Conservation (phyloP, 2,113 vertebrate genomes). For the Microcebus griseorufus region DNA sequence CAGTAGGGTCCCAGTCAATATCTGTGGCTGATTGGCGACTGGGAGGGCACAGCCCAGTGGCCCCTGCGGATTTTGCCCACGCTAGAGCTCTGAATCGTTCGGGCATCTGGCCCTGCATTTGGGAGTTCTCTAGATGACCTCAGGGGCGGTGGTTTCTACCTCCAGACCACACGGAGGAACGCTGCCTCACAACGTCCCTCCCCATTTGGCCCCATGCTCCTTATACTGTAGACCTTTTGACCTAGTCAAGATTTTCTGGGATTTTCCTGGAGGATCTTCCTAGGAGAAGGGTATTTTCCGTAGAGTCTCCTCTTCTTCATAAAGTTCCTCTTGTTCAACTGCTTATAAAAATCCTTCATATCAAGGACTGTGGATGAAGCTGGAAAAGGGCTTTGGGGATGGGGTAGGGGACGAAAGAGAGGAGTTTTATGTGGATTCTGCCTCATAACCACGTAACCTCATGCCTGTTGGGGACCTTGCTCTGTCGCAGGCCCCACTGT, state of each 20-base stretch:
- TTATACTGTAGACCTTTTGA: not conserved
- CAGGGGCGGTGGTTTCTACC: not conserved
- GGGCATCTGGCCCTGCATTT: not conserved
- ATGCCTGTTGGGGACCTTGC: not conserved
- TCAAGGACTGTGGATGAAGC: not conserved
- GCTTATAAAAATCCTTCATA: conserved; percentile 15
- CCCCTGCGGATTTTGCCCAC: not conserved
- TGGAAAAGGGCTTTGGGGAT: not conserved
- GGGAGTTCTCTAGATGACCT: not conserved
- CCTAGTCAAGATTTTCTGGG: conserved; percentile 60
- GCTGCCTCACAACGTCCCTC: not conserved
- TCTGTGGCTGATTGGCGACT: not conserved
- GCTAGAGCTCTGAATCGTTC: not conserved
- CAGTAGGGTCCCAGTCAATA: not conserved
- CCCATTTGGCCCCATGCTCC: not conserved
- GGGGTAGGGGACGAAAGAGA: not conserved
- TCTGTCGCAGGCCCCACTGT: not conserved
- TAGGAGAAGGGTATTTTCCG: conserved; percentile 32
- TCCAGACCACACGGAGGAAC: not conserved
- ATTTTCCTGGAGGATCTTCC: conserved; percentile 66
- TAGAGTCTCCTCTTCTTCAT: not conserved
- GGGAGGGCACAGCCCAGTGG: not conserved
- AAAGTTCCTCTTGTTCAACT: conserved; percentile 36
- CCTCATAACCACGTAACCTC: not conserved
- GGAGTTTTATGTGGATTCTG: conserved; percentile 39